Evolutionary conservation across 2,797 vertebrate genomes (phyloP), one percentile per base, ranked within the genome.

Genomic region (Falco cherrug): DNA sequence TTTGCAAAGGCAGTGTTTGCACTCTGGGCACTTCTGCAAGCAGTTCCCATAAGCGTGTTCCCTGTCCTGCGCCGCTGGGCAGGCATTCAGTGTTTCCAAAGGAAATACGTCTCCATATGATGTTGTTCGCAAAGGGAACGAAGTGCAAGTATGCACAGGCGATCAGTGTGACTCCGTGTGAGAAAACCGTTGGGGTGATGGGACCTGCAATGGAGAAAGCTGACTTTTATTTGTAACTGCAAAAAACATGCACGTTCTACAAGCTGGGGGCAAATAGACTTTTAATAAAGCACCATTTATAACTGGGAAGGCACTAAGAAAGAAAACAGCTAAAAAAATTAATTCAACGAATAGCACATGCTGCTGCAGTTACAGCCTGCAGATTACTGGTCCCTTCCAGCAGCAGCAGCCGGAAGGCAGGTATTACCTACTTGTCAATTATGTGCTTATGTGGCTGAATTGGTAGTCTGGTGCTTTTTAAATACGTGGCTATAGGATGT

Each of bases 121-220:
- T 47, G 9, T 8, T 39, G 74, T 79, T 53, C 78, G 61, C 61
- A 33, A 0, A 2, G 47, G 53, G 7, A 43, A 10, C 3, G 1
- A 51, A 79, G 43, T 29, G 22, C 20, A 50, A 10, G 43, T 12
- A 3, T 8, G 25, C 19, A 1, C 33, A 6, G 48, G 31, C 6
- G 7, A 25, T 45, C 5, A 33, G 45, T 26, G 50, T 26, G 50
- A 53, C 67, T 93, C 0, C 0, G 1, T 39, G 17, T 0, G 18
- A 70, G 57, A 18, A 4, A 60, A 16, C 35, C 25, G 19, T 21
- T 50, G 1, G 25, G 60, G 48, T 26, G 43, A 65, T 29, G 28
- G 90, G 54, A 33, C 29, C 48, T 16, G 7, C 65, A 35, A 10
- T n/a, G 33, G 70, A 76, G 47, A 35, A 65, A 7, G 21, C 6